Base-by-base conservation (phyloP, 2,113 vertebrate species). In the Grus americana region DNA sequence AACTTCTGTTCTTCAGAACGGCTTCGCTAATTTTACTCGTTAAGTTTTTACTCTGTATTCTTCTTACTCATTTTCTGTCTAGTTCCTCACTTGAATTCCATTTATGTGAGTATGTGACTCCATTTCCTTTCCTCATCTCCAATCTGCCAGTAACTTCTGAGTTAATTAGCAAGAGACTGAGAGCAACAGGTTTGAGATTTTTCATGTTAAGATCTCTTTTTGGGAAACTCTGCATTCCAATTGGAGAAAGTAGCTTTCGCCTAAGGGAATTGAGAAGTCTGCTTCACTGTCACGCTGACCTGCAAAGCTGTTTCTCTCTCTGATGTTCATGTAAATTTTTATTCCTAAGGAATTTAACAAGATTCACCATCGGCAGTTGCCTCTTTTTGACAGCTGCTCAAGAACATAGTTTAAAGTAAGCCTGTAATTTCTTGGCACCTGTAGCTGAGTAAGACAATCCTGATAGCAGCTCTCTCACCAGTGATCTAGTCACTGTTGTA, bases 291-390 rank as follows among this genome's bases (percentile, higher is more conserved):
- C 46, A 6, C 11, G 82, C 79, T 96, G 92, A 96, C 94, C 94
- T 93, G 94, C 88, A 93, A 93, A 96, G 91, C 94, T 94, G 86
- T 66, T 93, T 83, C 90, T 54, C 38, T 54, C 38, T 94, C 71
- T 79, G 75, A 86, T 93, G 92, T 83, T 94, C 80, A 50, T 93
- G 92, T 86, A 84, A 88, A 84, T 93, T 83, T 66, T 57, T 66
- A 54, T 91, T 96, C 79, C 42, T 14, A 16, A 84, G 83, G 75
- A 90, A 86, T 88, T 88, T 58, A 86, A 67, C 76, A 32, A 78
- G 88, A 73, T 86, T 58, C 79, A 38, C 65, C 47, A 21, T 74
- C 34, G 3, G 74, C 91, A 40, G 50, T 83, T 92, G 40, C 63
- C 24, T 95, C 34, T 81, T 27, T 79, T 6, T 86, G 91, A 86